Conservation (phyloP, 2,888 invertebrate genomes). For the Onchidella celtica region DNA sequence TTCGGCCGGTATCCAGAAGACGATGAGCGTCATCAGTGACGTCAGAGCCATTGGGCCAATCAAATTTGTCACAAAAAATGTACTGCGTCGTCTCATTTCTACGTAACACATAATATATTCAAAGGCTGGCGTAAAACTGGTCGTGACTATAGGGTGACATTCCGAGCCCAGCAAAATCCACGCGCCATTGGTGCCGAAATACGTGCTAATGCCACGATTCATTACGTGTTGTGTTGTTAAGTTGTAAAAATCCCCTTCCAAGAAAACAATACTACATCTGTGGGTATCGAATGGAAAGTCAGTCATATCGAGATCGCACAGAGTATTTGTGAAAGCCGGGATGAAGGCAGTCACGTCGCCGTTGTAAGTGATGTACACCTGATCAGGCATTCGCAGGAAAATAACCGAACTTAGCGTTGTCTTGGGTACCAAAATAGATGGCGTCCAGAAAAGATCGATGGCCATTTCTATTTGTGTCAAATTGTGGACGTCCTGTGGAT, state of each 20-base stretch:
- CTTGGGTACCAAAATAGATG: conserved; percentile 22
- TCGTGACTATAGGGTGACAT: background rate
- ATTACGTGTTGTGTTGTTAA: background rate
- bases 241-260: conserved; percentile 24
- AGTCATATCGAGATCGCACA: conserved; percentile 32
- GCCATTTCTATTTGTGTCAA: conserved; percentile 1
- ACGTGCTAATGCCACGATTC: background rate
- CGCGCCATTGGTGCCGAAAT: conserved; percentile 25
- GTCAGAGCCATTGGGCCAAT: conserved; percentile 30
- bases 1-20: conserved; percentile 38
- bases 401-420: background rate
- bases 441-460: conserved; percentile 20
- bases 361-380: background rate
- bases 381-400: background rate
- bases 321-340: background rate
- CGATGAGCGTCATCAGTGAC: conserved; percentile 35
- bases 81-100: conserved; percentile 18
- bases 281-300: conserved; percentile 34
- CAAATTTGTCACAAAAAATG: conserved; percentile 29
- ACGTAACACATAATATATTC: conserved; percentile 22
- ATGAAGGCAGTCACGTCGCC: conserved; percentile 5
- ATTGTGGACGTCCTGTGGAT: background rate
- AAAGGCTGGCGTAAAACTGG: conserved; percentile 6
- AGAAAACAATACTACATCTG: conserved; percentile 25
- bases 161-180: conserved; percentile 13